These are phyloP conservation scores for Caenorhabditis inopinata DNA, from an alignment of 1,140 invertebrate species.

Conservation along the genomic window DNA sequence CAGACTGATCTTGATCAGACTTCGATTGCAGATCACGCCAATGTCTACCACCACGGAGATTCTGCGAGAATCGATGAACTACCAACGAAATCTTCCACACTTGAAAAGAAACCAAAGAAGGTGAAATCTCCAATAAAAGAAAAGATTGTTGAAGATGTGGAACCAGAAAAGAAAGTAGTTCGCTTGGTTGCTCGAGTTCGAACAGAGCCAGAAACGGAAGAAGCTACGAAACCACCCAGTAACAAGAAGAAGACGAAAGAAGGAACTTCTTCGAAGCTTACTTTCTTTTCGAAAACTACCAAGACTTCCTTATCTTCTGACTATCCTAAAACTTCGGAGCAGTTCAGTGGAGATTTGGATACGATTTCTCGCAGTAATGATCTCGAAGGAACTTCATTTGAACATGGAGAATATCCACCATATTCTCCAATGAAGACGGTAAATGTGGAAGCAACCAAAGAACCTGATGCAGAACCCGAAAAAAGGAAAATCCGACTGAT, in stretches of 20 bases:
- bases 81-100: too few species aligned
- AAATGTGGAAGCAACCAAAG: too few species aligned
- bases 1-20: too few species aligned
- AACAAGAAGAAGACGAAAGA: background rate
- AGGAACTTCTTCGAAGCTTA: background rate
- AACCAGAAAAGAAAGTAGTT: background rate
- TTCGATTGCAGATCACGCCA: too few species aligned
- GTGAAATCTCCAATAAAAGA: too few species aligned
- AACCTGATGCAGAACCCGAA: background rate
- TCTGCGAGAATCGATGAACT: too few species aligned
- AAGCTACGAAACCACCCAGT: background rate
- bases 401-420: background rate
- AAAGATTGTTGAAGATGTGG: background rate
- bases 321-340: background rate
- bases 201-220: background rate
- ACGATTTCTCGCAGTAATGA: background rate
- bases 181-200: background rate
- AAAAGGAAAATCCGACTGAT: background rate
- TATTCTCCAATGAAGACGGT: background rate
- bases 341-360: background rate
- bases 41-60: too few species aligned
- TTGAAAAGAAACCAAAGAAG: too few species aligned
- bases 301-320: background rate
- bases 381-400: background rate
- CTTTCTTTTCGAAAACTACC: constrained; percentile 25